Evolutionary conservation across 2,888 invertebrate genomes (phyloP).

Genomic region (Pammene fasciana): DNA sequence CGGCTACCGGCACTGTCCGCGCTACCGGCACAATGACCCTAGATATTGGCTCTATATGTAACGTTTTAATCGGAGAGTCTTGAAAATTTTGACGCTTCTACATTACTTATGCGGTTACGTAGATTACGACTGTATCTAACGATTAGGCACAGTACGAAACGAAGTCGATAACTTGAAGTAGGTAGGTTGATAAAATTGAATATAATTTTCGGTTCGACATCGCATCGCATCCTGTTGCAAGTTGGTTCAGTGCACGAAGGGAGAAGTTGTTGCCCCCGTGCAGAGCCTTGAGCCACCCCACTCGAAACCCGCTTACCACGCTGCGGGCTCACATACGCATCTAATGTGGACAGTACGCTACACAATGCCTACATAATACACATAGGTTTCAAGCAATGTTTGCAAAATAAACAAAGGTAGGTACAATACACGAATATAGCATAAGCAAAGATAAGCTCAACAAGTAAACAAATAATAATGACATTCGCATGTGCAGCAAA

Average conservation of each 20-base stretch:
- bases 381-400: constrained; percentile 21
- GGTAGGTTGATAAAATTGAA: neutral
- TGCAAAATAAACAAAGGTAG: constrained; percentile 20
- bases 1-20: no score
- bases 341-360: constrained; percentile 33
- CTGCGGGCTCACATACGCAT: constrained; percentile 36
- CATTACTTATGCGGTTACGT: no score
- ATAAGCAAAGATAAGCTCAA: constrained; percentile 6
- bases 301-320: constrained; percentile 51
- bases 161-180: neutral
- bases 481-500: constrained; percentile 36
- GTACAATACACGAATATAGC: constrained; percentile 15
- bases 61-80: no score
- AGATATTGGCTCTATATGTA: no score
- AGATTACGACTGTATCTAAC: no score
- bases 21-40: no score
- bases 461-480: constrained; percentile 13
- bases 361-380: constrained; percentile 20
- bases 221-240: constrained; percentile 59
- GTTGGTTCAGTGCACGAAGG: constrained; percentile 70
- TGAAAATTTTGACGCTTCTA: no score
- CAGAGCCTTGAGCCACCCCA: constrained; percentile 63
- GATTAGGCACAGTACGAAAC: no score
- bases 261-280: constrained; percentile 71
- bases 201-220: constrained; percentile 47